Base-by-base conservation (phyloP, 2,888 invertebrate species). In the Chironomus tentans region DNA sequence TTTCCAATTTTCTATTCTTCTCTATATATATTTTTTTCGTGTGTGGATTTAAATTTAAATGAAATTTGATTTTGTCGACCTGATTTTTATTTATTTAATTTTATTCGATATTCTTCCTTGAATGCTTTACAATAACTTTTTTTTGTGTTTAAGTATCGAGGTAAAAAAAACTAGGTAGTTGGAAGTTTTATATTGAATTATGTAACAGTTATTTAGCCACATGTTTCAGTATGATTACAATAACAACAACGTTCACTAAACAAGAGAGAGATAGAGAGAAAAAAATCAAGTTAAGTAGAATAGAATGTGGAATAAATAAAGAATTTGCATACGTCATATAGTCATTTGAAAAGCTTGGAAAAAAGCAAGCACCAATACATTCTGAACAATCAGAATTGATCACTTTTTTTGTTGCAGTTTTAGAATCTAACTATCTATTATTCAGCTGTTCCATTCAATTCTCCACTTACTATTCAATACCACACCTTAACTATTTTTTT, bases 251-350 rank as follows among this genome's bases (percentile, higher is more conserved):
- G 24, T 21, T 65, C 21, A 65, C 21, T 10, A 65, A 65, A 24
- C 65, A 24, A 65, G 68, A 46, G 13, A 71, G 24, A n/a, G 12
- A 24, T n/a, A 46, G 5, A n/a, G n/a, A 47, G 48, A 22, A 48
- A 65, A 28, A 70, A 47, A 73, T 28, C 62, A n/a, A 38, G 24
- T 61, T 38, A 38, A 56, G n/a, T 65, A 74, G 74, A 74, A 74
- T 68, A 48, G 68, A 73, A 73, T 73, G 65, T 73, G 24, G 47
- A 73, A 65, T 73, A 47, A 50, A 56, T 56, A 18, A 72, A 73
- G 73, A 74, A 74, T 74, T 74, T 74, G 46, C 68, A 68, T 68
- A 68, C 74, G 74, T 74, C 74, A 73, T 65, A 21, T 22, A 22
- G 38, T 38, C 38, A 38, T 38, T 28, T 28, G 28, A 28, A 28